Evolutionary conservation across 2,113 vertebrate genomes (phyloP).

Genomic region (Psittacara wagleri): DNA sequence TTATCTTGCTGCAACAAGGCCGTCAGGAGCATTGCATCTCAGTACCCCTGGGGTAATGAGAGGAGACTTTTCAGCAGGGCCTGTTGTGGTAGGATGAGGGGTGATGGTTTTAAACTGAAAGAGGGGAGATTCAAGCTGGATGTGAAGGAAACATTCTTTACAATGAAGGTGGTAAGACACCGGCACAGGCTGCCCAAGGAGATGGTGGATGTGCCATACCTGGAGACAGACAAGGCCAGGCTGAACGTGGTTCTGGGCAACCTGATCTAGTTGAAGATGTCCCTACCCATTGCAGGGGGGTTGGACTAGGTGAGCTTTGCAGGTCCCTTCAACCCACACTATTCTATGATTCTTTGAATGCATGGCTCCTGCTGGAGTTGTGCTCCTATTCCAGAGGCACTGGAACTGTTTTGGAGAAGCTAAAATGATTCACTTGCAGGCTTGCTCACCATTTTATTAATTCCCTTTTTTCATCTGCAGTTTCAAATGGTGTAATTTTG

Average conservation of each 20-base stretch:
- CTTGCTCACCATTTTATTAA: not conserved
- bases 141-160: not conserved
- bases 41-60: fast-evolving
- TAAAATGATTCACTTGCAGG: not conserved
- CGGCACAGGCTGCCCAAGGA: not conserved
- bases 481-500: conserved; percentile 25
- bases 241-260: not conserved
- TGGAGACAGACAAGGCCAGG: not conserved
- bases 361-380: fast-evolving
- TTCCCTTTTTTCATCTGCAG: not conserved
- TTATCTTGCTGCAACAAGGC: not conserved
- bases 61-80: not conserved
- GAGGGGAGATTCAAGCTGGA: not conserved
- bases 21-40: not conserved
- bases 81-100: not conserved
- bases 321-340: not conserved
- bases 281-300: not conserved
- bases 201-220: not conserved
- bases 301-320: not conserved
- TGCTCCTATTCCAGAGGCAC: not conserved
- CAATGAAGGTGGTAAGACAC: not conserved
- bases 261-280: not conserved
- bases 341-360: not conserved
- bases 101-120: not conserved
- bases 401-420: not conserved